phyloP scores from a whole-genome alignment of 2,113 vertebrate genomes.

The Silurus asotus region DNA sequence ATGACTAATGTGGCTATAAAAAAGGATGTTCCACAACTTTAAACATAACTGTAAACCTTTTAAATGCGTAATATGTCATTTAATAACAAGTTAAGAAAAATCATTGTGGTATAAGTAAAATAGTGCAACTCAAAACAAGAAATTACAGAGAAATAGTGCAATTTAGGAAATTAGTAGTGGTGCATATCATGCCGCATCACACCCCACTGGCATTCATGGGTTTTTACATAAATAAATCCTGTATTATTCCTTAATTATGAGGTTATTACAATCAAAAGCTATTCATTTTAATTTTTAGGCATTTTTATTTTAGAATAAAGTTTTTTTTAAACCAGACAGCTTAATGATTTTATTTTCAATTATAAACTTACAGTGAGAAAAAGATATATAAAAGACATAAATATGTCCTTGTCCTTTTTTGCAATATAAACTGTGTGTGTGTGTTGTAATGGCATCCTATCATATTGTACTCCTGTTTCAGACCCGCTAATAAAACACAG shows the following conservation, averaged over 20 bases:
- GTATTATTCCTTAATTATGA: background rate
- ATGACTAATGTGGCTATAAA: background rate
- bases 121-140: background rate
- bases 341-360: background rate
- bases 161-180: background rate
- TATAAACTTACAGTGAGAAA: background rate
- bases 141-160: background rate
- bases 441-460: no score
- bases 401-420: no score
- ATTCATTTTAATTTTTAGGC: background rate
- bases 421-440: no score
- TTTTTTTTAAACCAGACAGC: background rate
- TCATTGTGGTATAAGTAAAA: background rate
- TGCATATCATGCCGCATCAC: background rate
- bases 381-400: no score
- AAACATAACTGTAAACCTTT: background rate
- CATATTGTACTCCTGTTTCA: no score
- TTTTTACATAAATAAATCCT: background rate
- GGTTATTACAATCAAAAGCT: background rate
- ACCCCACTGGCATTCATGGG: background rate
- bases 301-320: background rate
- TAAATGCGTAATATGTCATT: background rate
- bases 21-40: background rate
- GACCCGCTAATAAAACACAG: no score
- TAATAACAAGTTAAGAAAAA: background rate